phyloP scores from a whole-genome alignment of 23 tunicate genomes.

The Diplosoma virens region DNA sequence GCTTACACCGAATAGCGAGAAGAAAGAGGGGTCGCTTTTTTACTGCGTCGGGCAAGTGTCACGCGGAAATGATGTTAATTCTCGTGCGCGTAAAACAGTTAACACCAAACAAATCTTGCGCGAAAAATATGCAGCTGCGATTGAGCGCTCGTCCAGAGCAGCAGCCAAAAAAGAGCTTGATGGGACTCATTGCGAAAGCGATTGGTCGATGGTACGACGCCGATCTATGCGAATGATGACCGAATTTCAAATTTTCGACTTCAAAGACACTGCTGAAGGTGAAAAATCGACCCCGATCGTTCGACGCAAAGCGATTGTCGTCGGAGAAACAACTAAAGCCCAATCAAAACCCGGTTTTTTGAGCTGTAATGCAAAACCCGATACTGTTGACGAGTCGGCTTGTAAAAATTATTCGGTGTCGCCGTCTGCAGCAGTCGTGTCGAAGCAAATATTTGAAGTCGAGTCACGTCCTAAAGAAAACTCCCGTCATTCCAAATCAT shows the following conservation, averaged over 20 bases:
- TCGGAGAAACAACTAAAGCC: no score
- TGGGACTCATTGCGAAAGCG: slow-evolving; percentile 9
- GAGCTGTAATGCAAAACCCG: no score
- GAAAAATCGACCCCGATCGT: no score
- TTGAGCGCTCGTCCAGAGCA: slow-evolving; percentile 22
- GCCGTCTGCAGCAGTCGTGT: slow-evolving; percentile 22
- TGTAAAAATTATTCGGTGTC: slow-evolving; percentile 1
- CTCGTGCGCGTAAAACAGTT: slow-evolving; percentile 26
- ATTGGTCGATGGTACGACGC: slow-evolving; percentile 53
- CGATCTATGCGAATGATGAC: slow-evolving; percentile 84
- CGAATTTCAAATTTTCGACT: slow-evolving; percentile 63
- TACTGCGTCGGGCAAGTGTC: slow-evolving; percentile 10
- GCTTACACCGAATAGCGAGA: slow-evolving; percentile 7
- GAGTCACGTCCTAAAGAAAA: not conserved
- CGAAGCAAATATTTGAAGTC: slow-evolving; percentile 10
- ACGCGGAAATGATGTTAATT: not conserved
- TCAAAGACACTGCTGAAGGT: slow-evolving; percentile 19
- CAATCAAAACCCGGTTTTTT: no score
- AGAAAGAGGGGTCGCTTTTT: slow-evolving; percentile 6
- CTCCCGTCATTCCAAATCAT: no score
- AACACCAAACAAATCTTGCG: slow-evolving; percentile 37
- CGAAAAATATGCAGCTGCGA: slow-evolving; percentile 46
- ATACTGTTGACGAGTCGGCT: no score
- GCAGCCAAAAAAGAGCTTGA: not conserved
- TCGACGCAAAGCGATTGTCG: no score